Evolutionary conservation across 2,797 vertebrate genomes (phyloP), one percentile per base, ranked within the genome.

Genomic region (Gadopsis bispinosus): DNA sequence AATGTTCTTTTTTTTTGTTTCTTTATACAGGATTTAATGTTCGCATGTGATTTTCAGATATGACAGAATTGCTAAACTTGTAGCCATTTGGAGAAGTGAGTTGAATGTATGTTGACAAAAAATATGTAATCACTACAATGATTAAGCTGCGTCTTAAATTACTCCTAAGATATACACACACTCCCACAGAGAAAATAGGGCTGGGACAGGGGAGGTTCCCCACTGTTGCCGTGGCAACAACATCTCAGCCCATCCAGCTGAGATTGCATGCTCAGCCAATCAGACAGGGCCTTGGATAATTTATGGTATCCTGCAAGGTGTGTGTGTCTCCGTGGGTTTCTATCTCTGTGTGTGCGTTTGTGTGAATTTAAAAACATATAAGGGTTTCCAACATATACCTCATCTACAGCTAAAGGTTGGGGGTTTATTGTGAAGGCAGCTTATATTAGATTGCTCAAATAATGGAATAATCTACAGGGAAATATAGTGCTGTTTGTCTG

Each of bases 221-320:
- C 67, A 39, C 76, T 75, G 92, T 93, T 94, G 88, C 92, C 91
- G 64, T 94, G 85, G 94, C 92, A 95, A 95, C 94, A 92, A 85
- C 53, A 92, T 83, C 87, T 94, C 87, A 85, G 85, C 83, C 90
- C 89, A 93, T 91, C 84, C 83, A 80, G 76, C 85, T 83, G 88
- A 89, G 91, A 88, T 86, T 87, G 82, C 88, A 60, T 80, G 66
- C 69, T 89, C 85, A 90, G 83, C 94, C 94, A 94, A 93, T 95
- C 92, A 92, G 86, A 87, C 65, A 2, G 50, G 60, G 62, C 78
- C 53, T 79, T 93, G 73, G 91, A 92, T 94, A 89, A 93, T 93
- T 93, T 75, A 93, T 93, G 59, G 79, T 58, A 72, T 88, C 84
- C 85, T 91, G 69, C 69, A 83, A 87, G 86, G 89, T 90, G 85